These are phyloP conservation scores for Anoura caudifer DNA, from an alignment of 2,113 vertebrate species.

Conservation along the genomic window DNA sequence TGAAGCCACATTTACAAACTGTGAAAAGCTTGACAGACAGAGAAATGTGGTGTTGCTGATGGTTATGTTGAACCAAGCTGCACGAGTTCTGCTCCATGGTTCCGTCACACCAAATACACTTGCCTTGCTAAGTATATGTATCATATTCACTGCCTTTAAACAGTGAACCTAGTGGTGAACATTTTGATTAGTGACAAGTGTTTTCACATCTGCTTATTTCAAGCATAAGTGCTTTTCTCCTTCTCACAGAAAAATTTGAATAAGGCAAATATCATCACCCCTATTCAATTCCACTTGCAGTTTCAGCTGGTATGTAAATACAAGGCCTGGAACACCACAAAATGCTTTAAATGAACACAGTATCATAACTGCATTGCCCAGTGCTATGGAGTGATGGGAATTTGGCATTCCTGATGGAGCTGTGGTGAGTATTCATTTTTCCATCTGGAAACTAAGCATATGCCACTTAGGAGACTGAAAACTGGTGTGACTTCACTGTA, in stretches of 20 bases:
- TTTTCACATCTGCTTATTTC: slow-evolving; percentile 66
- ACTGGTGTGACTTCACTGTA: slow-evolving; percentile 19
- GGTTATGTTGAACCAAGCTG: neutral
- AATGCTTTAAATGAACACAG: slow-evolving; percentile 48
- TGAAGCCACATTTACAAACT: neutral
- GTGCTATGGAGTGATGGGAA: slow-evolving; percentile 39
- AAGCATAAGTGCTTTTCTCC: slow-evolving; percentile 43
- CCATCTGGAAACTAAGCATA: slow-evolving; percentile 56
- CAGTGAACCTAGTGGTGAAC: slow-evolving; percentile 48
- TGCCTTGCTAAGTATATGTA: neutral
- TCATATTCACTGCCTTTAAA: neutral
- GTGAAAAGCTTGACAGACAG: slow-evolving; percentile 1
- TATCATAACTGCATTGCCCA: slow-evolving; percentile 26
- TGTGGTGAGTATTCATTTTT: slow-evolving; percentile 65
- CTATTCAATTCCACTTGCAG: slow-evolving; percentile 45
- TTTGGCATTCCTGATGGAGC: slow-evolving; percentile 33
- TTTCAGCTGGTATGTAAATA: slow-evolving; percentile 54
- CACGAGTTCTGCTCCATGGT: neutral
- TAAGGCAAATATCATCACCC: slow-evolving; percentile 51
- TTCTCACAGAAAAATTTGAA: slow-evolving; percentile 31
- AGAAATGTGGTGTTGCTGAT: neutral
- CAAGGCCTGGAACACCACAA: slow-evolving; percentile 38
- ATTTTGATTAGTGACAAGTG: slow-evolving; percentile 68
- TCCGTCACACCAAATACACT: neutral
- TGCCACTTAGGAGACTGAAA: slow-evolving; percentile 50